These are phyloP conservation scores for Drosophila siamana DNA, from an alignment of 2,888 invertebrate genomes.

Conservation along the genomic window DNA sequence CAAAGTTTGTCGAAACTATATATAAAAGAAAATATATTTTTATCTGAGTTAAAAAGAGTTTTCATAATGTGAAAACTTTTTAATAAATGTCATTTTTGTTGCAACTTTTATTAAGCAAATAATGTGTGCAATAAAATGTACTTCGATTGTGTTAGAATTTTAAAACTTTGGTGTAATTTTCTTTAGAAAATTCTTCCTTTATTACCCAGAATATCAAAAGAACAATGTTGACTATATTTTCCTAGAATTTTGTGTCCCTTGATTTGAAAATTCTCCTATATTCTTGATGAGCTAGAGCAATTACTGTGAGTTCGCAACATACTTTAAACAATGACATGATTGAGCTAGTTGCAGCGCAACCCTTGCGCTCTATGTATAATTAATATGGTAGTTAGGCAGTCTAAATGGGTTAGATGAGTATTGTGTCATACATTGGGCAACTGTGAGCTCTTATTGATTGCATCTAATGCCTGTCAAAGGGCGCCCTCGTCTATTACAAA, in stretches of 20 bases:
- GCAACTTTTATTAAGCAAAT: too few species aligned
- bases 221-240: background rate
- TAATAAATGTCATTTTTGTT: too few species aligned
- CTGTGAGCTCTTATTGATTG: constrained; percentile 65
- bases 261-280: too few species aligned
- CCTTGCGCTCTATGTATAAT: constrained; percentile 10
- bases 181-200: too few species aligned
- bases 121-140: too few species aligned
- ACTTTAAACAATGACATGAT: background rate
- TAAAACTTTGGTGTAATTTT: too few species aligned
- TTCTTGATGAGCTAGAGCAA: too few species aligned
- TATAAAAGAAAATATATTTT: background rate
- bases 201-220: too few species aligned
- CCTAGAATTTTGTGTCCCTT: too few species aligned
- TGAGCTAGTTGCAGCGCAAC: background rate
- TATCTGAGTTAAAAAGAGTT: background rate
- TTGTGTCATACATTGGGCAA: constrained; percentile 7
- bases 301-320: background rate
- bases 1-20: background rate
- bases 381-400: constrained; percentile 26
- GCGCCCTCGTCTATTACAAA: constrained; percentile 37
- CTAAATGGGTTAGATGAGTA: constrained; percentile 18
- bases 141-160: too few species aligned
- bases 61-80: too few species aligned
- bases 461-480: constrained; percentile 70